Base-by-base conservation (phyloP, 2,113 vertebrate species). In the Nannobrachium achirus region DNA sequence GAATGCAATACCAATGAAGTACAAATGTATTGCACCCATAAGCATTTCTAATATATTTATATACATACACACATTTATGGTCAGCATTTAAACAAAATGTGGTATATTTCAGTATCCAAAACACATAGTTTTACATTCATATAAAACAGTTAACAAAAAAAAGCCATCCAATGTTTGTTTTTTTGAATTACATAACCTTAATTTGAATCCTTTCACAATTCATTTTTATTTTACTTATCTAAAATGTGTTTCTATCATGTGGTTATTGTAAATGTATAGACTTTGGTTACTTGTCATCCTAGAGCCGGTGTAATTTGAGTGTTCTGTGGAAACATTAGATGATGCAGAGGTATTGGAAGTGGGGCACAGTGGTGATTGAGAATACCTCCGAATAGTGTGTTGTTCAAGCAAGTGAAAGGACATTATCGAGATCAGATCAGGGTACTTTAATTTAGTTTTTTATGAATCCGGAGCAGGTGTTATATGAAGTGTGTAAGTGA, bases 321-420 rank as follows among this genome's bases (percentile, higher is more conserved):
- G 42, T 80, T 66, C 20, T 68, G 44, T 45, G 20, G 9, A 73
- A 67, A 14, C 39, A 8, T 73, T 11, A 41, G 60, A 45, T 70
- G 10, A 42, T 42, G 20, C 52, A 53, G 10, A 69, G 79, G 78
- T 78, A 72, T 80, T 71, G 42, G 18, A 63, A 48, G 53, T 69
- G 45, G 76, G 70, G 16, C 52, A 57, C 67, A 76, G 73, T 76
- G 87, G 73, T 78, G 25, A 76, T 77, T 87, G 62, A 79, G 82
- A 86, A 82, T 88, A 89, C 84, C 85, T 89, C 83, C 6, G 80
- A 61, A 55, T 75, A 76, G 58, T 81, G 68, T 69, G 46, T 74
- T 82, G 79, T 85, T 64, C 18, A 50, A 62, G 63, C 68, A 83
- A 64, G 46, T 25, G 33, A 75, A 78, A 40, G 15, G 71, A 78